Evolutionary conservation across 2,888 invertebrate species (phyloP).

Genomic region (Hermaeophaga mercurialis): DNA sequence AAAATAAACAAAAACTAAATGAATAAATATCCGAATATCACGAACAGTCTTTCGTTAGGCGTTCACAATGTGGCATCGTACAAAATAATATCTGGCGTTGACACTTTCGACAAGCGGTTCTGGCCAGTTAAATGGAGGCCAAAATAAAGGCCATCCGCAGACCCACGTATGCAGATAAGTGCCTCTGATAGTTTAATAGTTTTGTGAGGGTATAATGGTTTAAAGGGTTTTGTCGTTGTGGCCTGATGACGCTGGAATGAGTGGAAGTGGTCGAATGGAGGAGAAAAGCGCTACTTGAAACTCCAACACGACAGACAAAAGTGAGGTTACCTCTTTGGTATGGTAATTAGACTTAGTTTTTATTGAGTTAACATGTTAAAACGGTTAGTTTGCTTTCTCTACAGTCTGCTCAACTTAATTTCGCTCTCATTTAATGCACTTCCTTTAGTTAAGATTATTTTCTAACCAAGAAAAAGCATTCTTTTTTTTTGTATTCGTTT

Average conservation of each 20-base stretch:
- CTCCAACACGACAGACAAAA: constrained; percentile 7
- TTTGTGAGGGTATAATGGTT: constrained; percentile 38
- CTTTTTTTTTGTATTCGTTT: too few relatives aligned
- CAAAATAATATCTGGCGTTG: constrained; percentile 34
- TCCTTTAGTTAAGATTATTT: not conserved
- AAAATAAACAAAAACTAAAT: constrained; percentile 20
- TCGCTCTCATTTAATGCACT: not conserved
- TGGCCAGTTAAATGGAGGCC: constrained; percentile 24
- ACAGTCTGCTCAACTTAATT: not conserved
- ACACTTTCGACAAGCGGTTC: constrained; percentile 32
- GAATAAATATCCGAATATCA: constrained; percentile 29
- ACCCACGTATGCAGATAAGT: constrained; percentile 47
- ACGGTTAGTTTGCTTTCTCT: constrained; percentile 1
- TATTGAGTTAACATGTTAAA: constrained; percentile 4
- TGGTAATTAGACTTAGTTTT: constrained; percentile 18
- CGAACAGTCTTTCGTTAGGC: constrained; percentile 32
- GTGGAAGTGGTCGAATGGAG: constrained; percentile 12
- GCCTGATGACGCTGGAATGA: constrained; percentile 19
- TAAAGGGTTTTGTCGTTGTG: constrained; percentile 24
- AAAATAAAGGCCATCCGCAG: constrained; percentile 23
- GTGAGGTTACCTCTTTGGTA: constrained; percentile 12
- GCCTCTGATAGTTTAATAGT: constrained; percentile 52
- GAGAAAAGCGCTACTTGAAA: constrained; percentile 13
- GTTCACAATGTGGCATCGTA: constrained; percentile 25
- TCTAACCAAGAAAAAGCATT: too few relatives aligned